Conservation (phyloP, 2,888 invertebrate species). For the Chrysolina haemoptera region DNA sequence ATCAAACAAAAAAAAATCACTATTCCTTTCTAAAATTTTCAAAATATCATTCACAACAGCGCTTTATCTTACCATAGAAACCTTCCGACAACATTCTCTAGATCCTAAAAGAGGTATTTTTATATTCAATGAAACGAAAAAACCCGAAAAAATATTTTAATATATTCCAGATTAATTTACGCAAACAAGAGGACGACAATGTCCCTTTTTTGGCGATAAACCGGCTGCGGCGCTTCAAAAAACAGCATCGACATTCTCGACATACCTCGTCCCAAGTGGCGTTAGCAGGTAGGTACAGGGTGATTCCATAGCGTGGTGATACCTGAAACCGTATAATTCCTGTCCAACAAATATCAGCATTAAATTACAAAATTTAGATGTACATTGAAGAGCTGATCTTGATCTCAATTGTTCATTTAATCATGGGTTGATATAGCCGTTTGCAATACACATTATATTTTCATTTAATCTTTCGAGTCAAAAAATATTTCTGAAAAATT, state of each 20-base stretch:
- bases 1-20: neutral
- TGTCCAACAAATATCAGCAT: no score
- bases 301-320: neutral
- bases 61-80: neutral
- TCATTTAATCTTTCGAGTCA: no score
- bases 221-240: constrained; percentile 14
- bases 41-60: constrained; percentile 4
- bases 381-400: no score
- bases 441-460: no score
- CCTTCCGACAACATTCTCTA: constrained; percentile 1
- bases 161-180: constrained; percentile 29
- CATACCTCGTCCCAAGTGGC: constrained; percentile 4
- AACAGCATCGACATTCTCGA: constrained; percentile 19
- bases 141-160: constrained; percentile 23
- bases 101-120: constrained; percentile 18
- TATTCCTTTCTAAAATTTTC: neutral
- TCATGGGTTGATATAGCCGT: no score
- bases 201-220: constrained; percentile 3
- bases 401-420: no score
- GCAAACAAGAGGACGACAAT: constrained; percentile 29
- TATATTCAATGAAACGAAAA: constrained; percentile 18
- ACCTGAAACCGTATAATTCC: no score
- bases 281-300: neutral
- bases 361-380: no score
- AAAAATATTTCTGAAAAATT: no score